These are phyloP conservation scores for Probaryconus sp. DNA, from an alignment of 1,140 invertebrate species.

Conservation along the genomic window DNA sequence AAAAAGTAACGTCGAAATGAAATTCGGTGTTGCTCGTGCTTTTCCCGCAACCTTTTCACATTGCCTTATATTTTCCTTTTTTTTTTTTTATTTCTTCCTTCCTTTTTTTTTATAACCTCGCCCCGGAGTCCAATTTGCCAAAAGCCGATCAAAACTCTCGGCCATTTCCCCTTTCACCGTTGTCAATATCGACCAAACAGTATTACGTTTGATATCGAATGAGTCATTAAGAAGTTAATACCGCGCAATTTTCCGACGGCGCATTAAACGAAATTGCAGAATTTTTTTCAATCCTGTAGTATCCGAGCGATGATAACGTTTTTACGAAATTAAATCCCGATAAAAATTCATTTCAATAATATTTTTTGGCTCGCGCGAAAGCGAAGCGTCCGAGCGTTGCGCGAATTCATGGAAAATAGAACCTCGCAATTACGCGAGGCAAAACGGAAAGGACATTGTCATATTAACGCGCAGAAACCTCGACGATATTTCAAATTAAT, in stretches of 20 bases:
- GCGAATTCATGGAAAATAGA: conserved; percentile 3
- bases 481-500: conserved; percentile 24
- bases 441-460: conserved; percentile 15
- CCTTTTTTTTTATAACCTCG: conserved; percentile 37
- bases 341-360: conserved; percentile 13
- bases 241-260: conserved; percentile 5
- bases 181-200: conserved; percentile 52
- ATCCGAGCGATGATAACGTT: neutral
- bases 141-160: conserved; percentile 47
- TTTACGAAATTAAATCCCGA: neutral
- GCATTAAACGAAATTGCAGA: conserved; percentile 26
- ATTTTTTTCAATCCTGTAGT: conserved; percentile 12
- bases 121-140: conserved; percentile 51
- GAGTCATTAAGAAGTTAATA: conserved; percentile 41
- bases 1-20: conserved; percentile 56
- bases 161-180: conserved; percentile 9
- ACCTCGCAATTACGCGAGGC: conserved; percentile 21
- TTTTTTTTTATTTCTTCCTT: conserved; percentile 41
- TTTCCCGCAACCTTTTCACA: conserved; percentile 42
- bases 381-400: neutral
- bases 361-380: neutral
- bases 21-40: conserved; percentile 56
- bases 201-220: conserved; percentile 24
- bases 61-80: conserved; percentile 39
- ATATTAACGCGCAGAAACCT: too few species aligned